Evolutionary conservation across 2,113 vertebrate genomes (phyloP), one percentile per base, ranked within the genome.

Genomic region (Zosterops borbonicus): DNA sequence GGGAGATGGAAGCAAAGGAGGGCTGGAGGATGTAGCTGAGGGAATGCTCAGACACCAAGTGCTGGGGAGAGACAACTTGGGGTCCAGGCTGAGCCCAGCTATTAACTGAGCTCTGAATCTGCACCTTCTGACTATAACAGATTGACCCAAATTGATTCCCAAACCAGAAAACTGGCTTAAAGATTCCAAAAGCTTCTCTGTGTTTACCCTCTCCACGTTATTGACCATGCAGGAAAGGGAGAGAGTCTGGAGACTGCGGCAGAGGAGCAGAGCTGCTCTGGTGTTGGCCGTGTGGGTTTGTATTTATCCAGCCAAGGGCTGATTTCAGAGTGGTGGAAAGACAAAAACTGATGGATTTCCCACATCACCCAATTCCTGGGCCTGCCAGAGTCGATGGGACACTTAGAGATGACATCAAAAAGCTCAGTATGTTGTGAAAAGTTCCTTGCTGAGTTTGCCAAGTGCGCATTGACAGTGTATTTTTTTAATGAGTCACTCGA

Each of bases 161-260:
- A 52, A 49, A n/a, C 21, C 10, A 16, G 33, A 60, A 60, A 59
- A 84, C 14, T n/a, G 42, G 29, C 22, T n/a, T 6, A 19, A 68
- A 20, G 37, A 46, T 79, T 33, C 75, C 70, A 49, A 49, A 91
- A 83, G 49, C 59, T 52, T 35, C 41, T 21, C 39, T 31, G 33
- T 21, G 50, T 28, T 52, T 52, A 18, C 73, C 60, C 0, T 2
- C n/a, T 75, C 23, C 0, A 1, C 0, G 0, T 59, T 49, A 14
- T 1, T 75, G 17, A 14, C 49, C 0, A 0, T 1, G 55, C 47
- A 33, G 87, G 55, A 67, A 52, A 52, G 81, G 46, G 39, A 39
- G 39, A 39, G 39, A 39, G 39, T 39, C 77, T 42, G 84, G 44
- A 44, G 59, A 0, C 50, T 33, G 67, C 0, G 0, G 42, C 60